Evolutionary conservation across 30 jellyfish, hydroid and myxozoan species (phyloP).

Genomic region (Mastigias papua): DNA sequence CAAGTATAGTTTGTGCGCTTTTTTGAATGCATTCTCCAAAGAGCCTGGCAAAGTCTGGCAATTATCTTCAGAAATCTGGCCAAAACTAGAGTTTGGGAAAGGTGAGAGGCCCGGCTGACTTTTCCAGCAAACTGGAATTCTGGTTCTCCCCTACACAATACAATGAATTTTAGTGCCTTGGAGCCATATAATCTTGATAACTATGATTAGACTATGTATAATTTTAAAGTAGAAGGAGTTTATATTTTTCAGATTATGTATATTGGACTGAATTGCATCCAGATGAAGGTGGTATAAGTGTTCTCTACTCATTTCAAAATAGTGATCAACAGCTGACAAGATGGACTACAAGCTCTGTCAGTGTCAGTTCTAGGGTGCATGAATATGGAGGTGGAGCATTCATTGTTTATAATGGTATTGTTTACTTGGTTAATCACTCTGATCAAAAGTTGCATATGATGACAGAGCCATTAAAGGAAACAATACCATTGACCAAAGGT

Average conservation of each 20-base stretch:
- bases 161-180: too few species aligned
- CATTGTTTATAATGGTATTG: slow-evolving; percentile 68
- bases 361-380: slow-evolving; percentile 77
- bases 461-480: slow-evolving; percentile 37
- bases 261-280: slow-evolving; percentile 94
- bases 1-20: too few species aligned
- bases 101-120: too few species aligned
- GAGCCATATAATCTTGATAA: background rate
- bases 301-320: slow-evolving; percentile 58
- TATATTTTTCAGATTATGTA: slow-evolving; percentile 65
- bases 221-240: background rate
- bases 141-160: too few species aligned
- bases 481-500: slow-evolving; percentile 44
- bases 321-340: slow-evolving; percentile 50
- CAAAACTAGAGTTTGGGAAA: too few species aligned
- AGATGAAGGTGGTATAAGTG: slow-evolving; percentile 78
- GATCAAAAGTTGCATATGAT: slow-evolving; percentile 67
- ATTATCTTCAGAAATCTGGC: too few species aligned
- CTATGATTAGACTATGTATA: background rate
- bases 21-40: too few species aligned
- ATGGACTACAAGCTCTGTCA: slow-evolving; percentile 70
- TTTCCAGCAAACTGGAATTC: too few species aligned
- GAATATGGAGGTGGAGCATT: slow-evolving; percentile 95
- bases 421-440: slow-evolving; percentile 73
- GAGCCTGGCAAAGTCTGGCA: too few species aligned